These are phyloP conservation scores for Apostichopus japonicus DNA, from an alignment of 35 echinoderm and acorn worm species.

Conservation along the genomic window DNA sequence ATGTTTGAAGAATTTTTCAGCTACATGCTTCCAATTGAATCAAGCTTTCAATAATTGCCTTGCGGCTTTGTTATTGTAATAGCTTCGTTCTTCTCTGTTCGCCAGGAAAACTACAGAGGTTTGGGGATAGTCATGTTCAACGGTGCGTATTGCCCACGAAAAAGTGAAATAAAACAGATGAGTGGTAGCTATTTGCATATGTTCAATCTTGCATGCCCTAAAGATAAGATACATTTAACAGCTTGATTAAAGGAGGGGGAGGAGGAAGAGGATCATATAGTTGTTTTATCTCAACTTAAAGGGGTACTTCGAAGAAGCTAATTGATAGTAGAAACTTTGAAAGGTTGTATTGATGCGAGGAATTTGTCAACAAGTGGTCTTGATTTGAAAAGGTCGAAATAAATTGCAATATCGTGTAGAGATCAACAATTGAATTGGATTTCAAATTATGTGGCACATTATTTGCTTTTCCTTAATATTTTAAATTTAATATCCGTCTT, in stretches of 20 bases:
- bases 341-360: no score
- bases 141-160: background rate
- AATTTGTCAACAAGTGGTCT: no score
- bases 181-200: constrained; percentile 19
- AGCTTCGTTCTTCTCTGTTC: background rate
- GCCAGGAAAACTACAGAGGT: background rate
- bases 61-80: background rate
- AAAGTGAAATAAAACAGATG: background rate
- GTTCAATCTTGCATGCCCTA: constrained; percentile 27
- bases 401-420: no score
- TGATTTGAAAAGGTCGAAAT: no score
- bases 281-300: background rate
- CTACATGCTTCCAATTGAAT: background rate
- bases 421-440: no score
- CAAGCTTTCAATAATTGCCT: background rate
- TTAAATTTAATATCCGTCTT: no score
- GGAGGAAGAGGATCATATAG: background rate
- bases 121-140: background rate
- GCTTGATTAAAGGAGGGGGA: background rate
- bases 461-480: no score
- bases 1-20: background rate
- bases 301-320: no score
- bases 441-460: no score
- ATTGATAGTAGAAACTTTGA: no score
- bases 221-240: background rate